Percentiles rank a stretch among this genome's conserved stretches.
Evolutionary conservation across 64 coral and sea anemone genomes (phyloP).

Genomic region (Platygyra sinensis): DNA sequence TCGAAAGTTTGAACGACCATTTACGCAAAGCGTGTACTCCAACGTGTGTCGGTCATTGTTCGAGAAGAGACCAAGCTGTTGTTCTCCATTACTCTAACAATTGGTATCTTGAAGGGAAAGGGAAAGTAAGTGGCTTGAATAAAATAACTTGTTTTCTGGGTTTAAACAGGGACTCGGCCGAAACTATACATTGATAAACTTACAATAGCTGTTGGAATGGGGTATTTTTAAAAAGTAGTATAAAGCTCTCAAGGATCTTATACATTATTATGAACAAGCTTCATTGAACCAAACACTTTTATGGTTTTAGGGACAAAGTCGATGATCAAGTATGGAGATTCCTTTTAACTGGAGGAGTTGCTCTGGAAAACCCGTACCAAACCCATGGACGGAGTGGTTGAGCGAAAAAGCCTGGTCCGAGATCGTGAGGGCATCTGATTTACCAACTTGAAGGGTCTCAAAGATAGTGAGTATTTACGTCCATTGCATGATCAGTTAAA

Average conservation of each 20-base stretch:
- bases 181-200: too few relatives aligned
- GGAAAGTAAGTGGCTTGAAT: constrained; percentile 60
- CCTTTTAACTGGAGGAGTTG: constrained; percentile 94
- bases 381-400: constrained; percentile 94
- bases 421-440: constrained; percentile 94
- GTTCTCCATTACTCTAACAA: constrained; percentile 92
- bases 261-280: neutral
- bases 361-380: constrained; percentile 96
- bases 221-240: too few relatives aligned
- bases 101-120: constrained; percentile 94
- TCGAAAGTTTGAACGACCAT: constrained; percentile 93
- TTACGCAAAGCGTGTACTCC: constrained; percentile 95
- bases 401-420: constrained; percentile 97
- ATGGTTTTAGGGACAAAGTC: constrained; percentile 68
- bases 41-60: constrained; percentile 98
- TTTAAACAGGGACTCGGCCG: too few relatives aligned
- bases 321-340: constrained; percentile 98
- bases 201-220: too few relatives aligned
- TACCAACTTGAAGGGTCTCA: constrained; percentile 86
- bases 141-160: neutral
- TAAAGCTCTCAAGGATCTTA: too few relatives aligned
- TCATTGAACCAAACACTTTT: neutral
- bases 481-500: too few relatives aligned
- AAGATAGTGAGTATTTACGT: constrained; percentile 70
- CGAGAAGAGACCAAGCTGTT: constrained; percentile 98